A percentile compares a stretch with the other conserved stretches of the same genome.
Conservation (phyloP, 2,888 invertebrate species). For the Micoletzkya japonica region DNA sequence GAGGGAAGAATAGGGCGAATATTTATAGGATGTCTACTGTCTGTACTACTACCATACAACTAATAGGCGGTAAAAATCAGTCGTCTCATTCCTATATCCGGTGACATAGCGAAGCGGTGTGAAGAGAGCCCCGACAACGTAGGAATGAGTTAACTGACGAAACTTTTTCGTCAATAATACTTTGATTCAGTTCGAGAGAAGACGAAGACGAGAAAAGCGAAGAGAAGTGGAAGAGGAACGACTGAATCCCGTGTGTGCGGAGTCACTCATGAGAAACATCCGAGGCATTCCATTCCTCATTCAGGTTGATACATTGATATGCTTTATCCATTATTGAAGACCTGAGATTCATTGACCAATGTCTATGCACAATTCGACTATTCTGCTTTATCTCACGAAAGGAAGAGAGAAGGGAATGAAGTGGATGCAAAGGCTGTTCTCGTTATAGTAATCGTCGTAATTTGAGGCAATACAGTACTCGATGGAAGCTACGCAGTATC, state of each 20-base stretch:
- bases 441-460: not conserved
- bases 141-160: no score
- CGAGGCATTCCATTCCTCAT: conserved; percentile 59
- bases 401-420: not conserved
- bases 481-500: conserved; percentile 54
- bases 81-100: no score
- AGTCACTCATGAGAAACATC: conserved; percentile 57
- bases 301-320: conserved; percentile 42
- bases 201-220: no score
- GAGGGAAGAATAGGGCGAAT: not conserved
- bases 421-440: not conserved
- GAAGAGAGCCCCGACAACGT: no score
- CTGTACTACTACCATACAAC: no score
- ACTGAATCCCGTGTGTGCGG: conserved; percentile 33
- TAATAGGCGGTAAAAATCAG: no score
- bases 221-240: no score
- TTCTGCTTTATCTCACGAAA: not conserved
- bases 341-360: not conserved
- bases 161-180: no score
- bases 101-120: no score
- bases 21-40: not conserved
- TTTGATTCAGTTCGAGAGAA: no score
- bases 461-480: conserved; percentile 60
- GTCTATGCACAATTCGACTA: no score
- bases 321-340: not conserved